Evolutionary conservation across 2,888 invertebrate genomes (phyloP).

Genomic region (Neoascia interrupta): DNA sequence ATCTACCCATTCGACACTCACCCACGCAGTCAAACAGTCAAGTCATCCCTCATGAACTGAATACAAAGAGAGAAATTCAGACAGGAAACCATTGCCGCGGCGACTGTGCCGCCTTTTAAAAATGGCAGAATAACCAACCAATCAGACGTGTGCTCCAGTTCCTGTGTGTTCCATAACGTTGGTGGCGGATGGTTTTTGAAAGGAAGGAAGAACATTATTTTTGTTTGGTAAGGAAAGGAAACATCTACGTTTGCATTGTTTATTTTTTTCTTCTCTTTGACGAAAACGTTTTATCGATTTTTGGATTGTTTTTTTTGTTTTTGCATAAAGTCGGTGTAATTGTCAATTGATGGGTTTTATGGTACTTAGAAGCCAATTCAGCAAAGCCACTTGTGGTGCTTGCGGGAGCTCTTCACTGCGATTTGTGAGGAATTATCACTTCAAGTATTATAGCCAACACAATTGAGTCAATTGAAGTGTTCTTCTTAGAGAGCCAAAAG

Average conservation of each 20-base stretch:
- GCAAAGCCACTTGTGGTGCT: constrained; percentile 64
- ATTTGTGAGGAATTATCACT: constrained; percentile 72
- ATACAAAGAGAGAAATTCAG: no score
- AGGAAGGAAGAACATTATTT: background rate
- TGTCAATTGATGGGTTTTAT: constrained; percentile 68
- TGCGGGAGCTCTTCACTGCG: constrained; percentile 62
- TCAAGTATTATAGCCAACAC: constrained; percentile 66
- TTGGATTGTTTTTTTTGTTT: no score
- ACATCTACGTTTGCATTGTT: constrained; percentile 28
- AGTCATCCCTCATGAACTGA: constrained; percentile 55
- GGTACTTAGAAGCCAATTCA: constrained; percentile 67
- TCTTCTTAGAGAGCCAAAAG: constrained; percentile 39
- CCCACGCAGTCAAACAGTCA: constrained; percentile 37
- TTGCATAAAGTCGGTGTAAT: constrained; percentile 65
- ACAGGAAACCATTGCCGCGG: background rate
- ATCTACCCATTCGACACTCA: constrained; percentile 9
- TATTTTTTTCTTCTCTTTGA: constrained; percentile 29
- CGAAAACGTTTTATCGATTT: constrained; percentile 55
- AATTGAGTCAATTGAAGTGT: constrained; percentile 63
- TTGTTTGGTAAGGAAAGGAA: background rate
- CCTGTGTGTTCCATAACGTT: constrained; percentile 19
- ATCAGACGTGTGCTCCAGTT: constrained; percentile 29
- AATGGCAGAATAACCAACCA: constrained; percentile 51
- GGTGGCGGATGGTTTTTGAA: background rate
- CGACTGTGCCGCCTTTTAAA: constrained; percentile 49